Evolutionary conservation across 2,888 invertebrate genomes (phyloP).

Genomic region (Drosophila mercatorum): DNA sequence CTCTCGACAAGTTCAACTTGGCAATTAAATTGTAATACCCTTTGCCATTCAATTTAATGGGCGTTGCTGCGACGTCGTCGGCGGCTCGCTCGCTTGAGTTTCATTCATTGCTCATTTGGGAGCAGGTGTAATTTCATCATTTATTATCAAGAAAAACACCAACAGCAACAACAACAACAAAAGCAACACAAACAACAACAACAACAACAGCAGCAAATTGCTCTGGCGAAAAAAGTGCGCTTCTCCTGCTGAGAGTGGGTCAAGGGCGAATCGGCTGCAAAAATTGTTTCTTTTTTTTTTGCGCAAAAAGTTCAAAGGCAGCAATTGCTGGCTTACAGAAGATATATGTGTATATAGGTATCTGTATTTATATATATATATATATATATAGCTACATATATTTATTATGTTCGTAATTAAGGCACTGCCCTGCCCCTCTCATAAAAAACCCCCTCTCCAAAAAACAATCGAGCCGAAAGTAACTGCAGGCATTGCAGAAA

Average conservation of each 20-base stretch:
- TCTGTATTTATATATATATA: not conserved
- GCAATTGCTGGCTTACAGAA: slow-evolving; percentile 2
- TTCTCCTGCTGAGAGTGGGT: slow-evolving; percentile 63
- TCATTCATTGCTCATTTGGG: slow-evolving; percentile 65
- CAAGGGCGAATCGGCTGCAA: slow-evolving; percentile 61
- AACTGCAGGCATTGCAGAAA: no score
- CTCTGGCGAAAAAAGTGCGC: slow-evolving; percentile 5
- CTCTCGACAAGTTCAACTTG: slow-evolving; percentile 60
- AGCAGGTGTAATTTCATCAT: slow-evolving; percentile 67
- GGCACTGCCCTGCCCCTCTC: not conserved
- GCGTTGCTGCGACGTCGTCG: slow-evolving; percentile 27
- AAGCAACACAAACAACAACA: slow-evolving; percentile 22
- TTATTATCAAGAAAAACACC: slow-evolving; percentile 50
- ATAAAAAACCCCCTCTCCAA: no score
- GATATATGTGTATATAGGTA: not conserved
- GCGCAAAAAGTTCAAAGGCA: slow-evolving; percentile 51
- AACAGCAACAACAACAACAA: slow-evolving; percentile 1
- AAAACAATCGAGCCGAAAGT: not conserved
- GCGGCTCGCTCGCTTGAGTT: slow-evolving; percentile 17
- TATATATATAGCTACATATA: not conserved
- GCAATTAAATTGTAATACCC: slow-evolving; percentile 66
- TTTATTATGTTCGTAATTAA: slow-evolving; percentile 1
- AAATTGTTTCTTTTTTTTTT: slow-evolving; percentile 39
- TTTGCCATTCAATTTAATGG: slow-evolving; percentile 56
- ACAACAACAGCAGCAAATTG: not conserved